These are phyloP conservation scores for Callionymus lyra DNA, from an alignment of 2,113 vertebrate species.

Conservation along the genomic window DNA sequence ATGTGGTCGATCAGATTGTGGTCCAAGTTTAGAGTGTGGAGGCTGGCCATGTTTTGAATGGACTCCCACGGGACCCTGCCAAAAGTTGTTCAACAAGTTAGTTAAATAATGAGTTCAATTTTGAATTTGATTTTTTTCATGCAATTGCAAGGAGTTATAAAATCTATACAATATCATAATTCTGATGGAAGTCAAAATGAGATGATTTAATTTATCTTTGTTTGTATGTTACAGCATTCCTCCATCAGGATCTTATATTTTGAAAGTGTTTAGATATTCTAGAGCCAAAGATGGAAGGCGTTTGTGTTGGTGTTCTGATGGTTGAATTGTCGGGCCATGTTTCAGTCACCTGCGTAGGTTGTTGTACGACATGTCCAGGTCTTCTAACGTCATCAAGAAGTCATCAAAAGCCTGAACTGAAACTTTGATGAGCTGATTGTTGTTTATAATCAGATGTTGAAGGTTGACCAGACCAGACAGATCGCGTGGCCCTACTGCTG, in stretches of 20 bases:
- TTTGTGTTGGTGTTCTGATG: too few species aligned
- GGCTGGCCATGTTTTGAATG: constrained; percentile 80
- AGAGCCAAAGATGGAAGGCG: too few species aligned
- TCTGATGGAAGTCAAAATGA: too few species aligned
- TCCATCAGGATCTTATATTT: too few species aligned
- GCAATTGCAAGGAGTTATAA: too few species aligned
- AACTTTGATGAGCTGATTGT: constrained; percentile 81
- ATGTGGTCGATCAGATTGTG: constrained; percentile 85
- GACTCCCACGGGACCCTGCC: constrained; percentile 78
- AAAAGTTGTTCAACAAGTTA: constrained; percentile 3
- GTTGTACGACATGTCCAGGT: constrained; percentile 87
- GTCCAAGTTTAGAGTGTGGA: constrained; percentile 84
- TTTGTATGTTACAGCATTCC: too few species aligned
- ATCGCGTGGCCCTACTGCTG: constrained; percentile 68
- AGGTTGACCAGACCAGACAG: constrained; percentile 77
- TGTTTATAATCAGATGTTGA: constrained; percentile 83
- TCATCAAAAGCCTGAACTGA: constrained; percentile 76
- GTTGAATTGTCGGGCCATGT: too few species aligned
- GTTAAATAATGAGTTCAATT: too few species aligned
- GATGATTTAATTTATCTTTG: too few species aligned
- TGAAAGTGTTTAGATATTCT: too few species aligned
- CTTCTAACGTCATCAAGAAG: constrained; percentile 78
- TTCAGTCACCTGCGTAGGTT: constrained; percentile 69
- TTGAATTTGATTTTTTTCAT: too few species aligned
- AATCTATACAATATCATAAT: too few species aligned